phyloP scores from a whole-genome alignment of 2,113 vertebrate species.

The Odontophorus gujanensis region DNA sequence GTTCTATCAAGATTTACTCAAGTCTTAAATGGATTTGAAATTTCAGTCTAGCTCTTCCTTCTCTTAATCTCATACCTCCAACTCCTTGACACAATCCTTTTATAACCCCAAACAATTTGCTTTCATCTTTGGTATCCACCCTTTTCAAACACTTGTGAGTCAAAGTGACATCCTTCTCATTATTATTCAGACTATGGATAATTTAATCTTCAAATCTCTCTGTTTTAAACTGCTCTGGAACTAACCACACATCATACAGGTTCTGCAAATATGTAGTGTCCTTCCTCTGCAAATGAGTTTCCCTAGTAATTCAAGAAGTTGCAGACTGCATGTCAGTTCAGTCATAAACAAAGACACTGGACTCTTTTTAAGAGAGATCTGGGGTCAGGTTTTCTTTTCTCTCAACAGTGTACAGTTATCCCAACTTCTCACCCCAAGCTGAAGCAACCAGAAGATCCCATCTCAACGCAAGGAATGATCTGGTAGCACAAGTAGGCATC shows the following conservation, averaged over 20 bases:
- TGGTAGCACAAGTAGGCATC: not conserved
- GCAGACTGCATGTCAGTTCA: not conserved
- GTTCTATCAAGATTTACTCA: not conserved
- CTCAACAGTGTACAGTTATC: not conserved
- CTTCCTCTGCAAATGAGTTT: not conserved
- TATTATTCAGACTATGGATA: not conserved
- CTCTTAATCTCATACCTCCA: not conserved
- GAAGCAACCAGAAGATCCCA: not conserved
- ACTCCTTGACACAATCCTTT: not conserved
- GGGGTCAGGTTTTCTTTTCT: not conserved
- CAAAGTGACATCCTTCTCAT: not conserved
- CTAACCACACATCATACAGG: not conserved
- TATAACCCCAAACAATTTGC: not conserved
- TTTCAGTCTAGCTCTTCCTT: not conserved
- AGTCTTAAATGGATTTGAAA: not conserved
- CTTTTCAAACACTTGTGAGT: not conserved
- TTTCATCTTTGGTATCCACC: not conserved
- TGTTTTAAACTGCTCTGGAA: not conserved
- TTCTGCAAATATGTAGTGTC: accelerated
- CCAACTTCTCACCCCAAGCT: not conserved
- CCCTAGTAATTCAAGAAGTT: not conserved
- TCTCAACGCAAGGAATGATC: not conserved
- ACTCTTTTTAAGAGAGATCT: not conserved
- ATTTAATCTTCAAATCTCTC: not conserved
- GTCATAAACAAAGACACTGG: not conserved